Evolutionary conservation across 2,888 invertebrate genomes (phyloP), one percentile per base, ranked within the genome.

Genomic region (Tipula confusa): DNA sequence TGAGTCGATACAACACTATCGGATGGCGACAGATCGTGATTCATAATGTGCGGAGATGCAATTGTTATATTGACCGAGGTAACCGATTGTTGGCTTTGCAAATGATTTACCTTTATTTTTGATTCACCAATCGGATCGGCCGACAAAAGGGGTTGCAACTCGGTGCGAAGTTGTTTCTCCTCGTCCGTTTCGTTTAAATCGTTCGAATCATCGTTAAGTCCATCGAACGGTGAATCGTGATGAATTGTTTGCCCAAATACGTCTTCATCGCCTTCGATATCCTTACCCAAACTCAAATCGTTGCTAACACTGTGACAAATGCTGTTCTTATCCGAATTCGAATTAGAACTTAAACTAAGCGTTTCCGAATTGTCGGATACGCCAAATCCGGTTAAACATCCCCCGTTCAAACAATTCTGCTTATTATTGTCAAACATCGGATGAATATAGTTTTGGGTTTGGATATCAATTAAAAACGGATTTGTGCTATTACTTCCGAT

Each of bases 41-140:
- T 94, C 87, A 94, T 94, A 85, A 94, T 93, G 84, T 92, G 93
- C 1, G 94, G 94, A 90, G 94, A 94, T 11, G 94, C 93, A 85
- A 94, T 94, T 80, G 92, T 93, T 86, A 93, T 93, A 86, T 93
- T 93, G 4, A 93, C 93, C 9, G 93, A 93, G 11, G 93, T 93
- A 88, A 93, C 92, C 1, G 92, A 92, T 85, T 91, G 92, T 82
- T 92, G 91, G 82, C 87, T 88, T 7, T 43, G 15, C 18, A 82
- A 84, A 90, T 90, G 85, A 89, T 90, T 84, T 91, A 15, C 11
- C 18, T 89, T 85, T 79, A 88, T 88, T n/a, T 87, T 87, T 36
- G 88, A 87, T 7, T 89, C 87, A 0, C 88, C 87, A 0, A 88
- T 86, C 36, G 88, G 88, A 0, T 89, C 89, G 0, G 88, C 87